Base-by-base conservation (phyloP, 2,888 invertebrate species). In the Thalpophila matura region DNA sequence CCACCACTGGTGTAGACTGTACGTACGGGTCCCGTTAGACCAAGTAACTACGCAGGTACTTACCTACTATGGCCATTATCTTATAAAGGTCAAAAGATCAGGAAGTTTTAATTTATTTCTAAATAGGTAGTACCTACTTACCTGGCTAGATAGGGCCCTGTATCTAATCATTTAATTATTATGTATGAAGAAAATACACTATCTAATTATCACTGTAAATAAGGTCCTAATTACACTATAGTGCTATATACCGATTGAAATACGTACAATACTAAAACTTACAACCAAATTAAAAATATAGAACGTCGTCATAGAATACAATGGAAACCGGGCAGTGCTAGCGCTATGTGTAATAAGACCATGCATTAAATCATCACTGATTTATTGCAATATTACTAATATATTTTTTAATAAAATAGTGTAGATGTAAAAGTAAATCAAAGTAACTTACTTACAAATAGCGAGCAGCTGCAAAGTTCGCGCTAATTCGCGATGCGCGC, bases 401-500 rank as follows among this genome's bases (percentile, higher is more conserved):
- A 2, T 7, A 33, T 43, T 42, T 40, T 37, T 22, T 10, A 22
- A 31, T 6, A 7, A 20, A 18, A 26, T 12, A 14, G 14, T 31
- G 3, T 22, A 22, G 10, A 54, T 43, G 40, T n/a, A 51, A 64
- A 72, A 69, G 35, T 55, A 74, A 75, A 79, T 68, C 47, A 66
- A 73, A 78, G 16, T 43, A 55, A 90, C 89, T 88, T 75, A 90
- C 89, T 89, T 74, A 90, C 89, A 81, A 72, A 66, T 64, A 71
- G 56, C 45, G 58, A 66, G 57, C 54, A 57, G 76, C 70, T 43
- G 66, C 70, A 60, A 66, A 70, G 64, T 67, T 79, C 50, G 79
- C 79, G 74, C 83, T 86, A 89, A 89, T 89, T 90, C 89, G 88
- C 89, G 76, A 88, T 74, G 81, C 78, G 82, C 85, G 87, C 78